Evolutionary conservation across 2,888 invertebrate species (phyloP), one percentile per base, ranked within the genome.

Genomic region (Pteria penguin): DNA sequence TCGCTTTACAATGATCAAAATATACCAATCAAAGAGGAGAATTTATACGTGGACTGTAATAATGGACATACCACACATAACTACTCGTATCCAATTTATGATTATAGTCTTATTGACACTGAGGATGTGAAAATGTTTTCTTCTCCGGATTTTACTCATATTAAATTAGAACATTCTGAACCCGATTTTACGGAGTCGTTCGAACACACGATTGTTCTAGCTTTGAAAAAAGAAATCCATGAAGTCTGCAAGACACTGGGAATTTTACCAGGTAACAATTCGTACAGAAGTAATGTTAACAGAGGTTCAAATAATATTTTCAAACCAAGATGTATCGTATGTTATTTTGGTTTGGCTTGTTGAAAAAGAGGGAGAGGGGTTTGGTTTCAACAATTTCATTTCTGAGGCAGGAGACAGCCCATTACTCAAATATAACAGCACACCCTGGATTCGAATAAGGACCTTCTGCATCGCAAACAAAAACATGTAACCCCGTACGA

Each of bases 191-290:
- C 45, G 11, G 45, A 45, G 45, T n/a, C n/a, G n/a, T 29, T 74
- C 5, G 66, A 66, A 8, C 32, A 27, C 2, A 58, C 67, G 2
- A 62, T 77, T 22, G 72, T 72, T 22, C 18, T 58, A 29, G 60
- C 70, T 2, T 22, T 76, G 11, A 81, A 76, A 54, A 71, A 74
- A 62, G 80, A 81, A 26, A 81, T 81, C 27, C 65, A 73, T 27
- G 61, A 72, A 36, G 65, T 76, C 54, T 81, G 80, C 55, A 61
- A 62, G 4, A 71, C 70, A 14, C 61, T 78, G 24, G 65, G 36
- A 24, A 78, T 81, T 31, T 63, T 61, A 29, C 66, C 71, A 45
- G 76, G 80, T 81, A 78, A 71, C 63, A 60, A 24, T 26, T 60
- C 27, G 27, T 60, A n/a, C n/a, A n/a, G n/a, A n/a, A n/a, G n/a